Evolutionary conservation across 2,888 invertebrate genomes (phyloP).

Genomic region (Capitulum mitella): DNA sequence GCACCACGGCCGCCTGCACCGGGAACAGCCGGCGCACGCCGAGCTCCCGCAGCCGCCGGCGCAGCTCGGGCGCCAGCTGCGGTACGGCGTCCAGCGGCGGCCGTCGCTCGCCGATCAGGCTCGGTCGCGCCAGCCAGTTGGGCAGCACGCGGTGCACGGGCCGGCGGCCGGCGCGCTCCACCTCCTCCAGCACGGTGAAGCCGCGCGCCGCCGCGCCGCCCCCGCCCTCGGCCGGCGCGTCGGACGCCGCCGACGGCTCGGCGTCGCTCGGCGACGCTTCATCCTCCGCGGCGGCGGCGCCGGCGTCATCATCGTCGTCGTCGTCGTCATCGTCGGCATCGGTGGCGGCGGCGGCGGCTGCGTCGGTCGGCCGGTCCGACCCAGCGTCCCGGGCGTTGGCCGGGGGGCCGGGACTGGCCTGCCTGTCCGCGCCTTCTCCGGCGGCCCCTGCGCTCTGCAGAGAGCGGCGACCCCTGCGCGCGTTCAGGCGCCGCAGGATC

Average conservation of each 20-base stretch:
- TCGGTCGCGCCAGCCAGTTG: slow-evolving; percentile 76
- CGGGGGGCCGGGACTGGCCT: neutral
- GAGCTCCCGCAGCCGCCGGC: slow-evolving; percentile 47
- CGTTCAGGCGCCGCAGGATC: slow-evolving; percentile 17
- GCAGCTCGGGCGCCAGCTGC: slow-evolving; percentile 27
- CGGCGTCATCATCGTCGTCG: too few species aligned
- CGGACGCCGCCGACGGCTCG: neutral
- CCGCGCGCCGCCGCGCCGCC: neutral
- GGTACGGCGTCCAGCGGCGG: slow-evolving; percentile 13
- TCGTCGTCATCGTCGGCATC: neutral
- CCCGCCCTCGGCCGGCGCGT: neutral
- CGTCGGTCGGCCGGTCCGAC: too few species aligned
- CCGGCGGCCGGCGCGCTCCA: slow-evolving; percentile 46
- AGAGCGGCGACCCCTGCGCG: neutral
- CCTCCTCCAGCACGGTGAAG: slow-evolving; percentile 61
- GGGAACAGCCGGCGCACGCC: slow-evolving; percentile 74
- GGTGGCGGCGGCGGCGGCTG: neutral
- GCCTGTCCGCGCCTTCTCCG: neutral
- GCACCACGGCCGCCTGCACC: slow-evolving; percentile 69
- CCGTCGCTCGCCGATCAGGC: slow-evolving; percentile 60
- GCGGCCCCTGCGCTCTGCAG: neutral
- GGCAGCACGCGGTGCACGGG: slow-evolving; percentile 69
- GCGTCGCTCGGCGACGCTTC: neutral
- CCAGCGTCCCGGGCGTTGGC: neutral
- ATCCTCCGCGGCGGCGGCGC: neutral